phyloP scores from a whole-genome alignment of 2,113 vertebrate genomes.

The Siphamia tubifer region DNA sequence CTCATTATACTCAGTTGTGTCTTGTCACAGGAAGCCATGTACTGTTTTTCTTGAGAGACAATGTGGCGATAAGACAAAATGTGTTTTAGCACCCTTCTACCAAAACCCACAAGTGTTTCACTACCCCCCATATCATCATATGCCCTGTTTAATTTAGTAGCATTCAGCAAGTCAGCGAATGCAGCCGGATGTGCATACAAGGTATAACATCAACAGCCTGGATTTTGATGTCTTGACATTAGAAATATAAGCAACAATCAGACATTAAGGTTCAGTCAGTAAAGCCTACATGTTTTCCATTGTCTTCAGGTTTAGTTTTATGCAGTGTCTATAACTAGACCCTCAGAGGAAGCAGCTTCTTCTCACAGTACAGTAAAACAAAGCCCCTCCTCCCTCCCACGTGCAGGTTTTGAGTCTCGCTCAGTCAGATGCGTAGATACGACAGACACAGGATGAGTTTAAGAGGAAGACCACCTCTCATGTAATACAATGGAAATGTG shows the following conservation, averaged over 20 bases:
- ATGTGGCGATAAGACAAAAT: neutral
- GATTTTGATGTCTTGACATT: neutral
- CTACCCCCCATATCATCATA: neutral
- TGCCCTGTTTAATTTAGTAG: neutral
- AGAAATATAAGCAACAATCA: neutral
- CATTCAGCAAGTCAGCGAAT: neutral
- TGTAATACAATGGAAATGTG: constrained; percentile 38
- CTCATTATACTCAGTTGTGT: constrained; percentile 4
- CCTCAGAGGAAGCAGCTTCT: neutral
- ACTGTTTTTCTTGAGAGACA: neutral
- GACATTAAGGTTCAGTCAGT: neutral
- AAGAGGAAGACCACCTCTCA: constrained; percentile 16
- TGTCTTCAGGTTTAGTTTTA: neutral
- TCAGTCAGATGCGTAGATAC: neutral
- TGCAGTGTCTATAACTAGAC: neutral
- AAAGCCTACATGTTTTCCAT: constrained; percentile 22
- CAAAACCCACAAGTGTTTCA: constrained; percentile 57
- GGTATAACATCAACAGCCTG: neutral
- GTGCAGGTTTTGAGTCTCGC: neutral
- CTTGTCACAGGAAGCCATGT: constrained; percentile 52
- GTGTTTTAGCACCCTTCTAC: constrained; percentile 62
- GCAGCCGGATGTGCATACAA: neutral
- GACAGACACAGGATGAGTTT: constrained; percentile 29
- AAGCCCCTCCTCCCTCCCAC: constrained; percentile 19
- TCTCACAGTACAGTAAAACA: neutral